Percentiles rank a stretch among this genome's conserved stretches.
Evolutionary conservation across 2,888 invertebrate species (phyloP).

Genomic region (Dromius quadrimaculatus): DNA sequence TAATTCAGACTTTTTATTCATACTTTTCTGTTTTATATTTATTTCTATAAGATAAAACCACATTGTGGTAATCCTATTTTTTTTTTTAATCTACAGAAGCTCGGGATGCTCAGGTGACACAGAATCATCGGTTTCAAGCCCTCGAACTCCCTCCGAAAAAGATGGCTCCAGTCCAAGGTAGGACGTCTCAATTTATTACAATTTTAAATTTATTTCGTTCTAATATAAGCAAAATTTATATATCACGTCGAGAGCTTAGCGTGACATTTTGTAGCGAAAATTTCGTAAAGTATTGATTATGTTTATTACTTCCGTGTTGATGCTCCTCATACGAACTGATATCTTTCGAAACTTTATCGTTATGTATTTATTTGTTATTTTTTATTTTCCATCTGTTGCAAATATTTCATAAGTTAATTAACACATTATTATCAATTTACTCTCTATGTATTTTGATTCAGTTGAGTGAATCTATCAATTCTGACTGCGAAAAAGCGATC

Average conservation of each 20-base stretch:
- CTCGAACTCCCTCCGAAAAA: neutral
- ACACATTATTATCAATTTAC: no score
- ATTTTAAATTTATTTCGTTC: neutral
- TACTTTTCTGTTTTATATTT: no score
- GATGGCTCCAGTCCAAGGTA: constrained; percentile 14
- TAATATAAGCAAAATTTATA: constrained; percentile 9
- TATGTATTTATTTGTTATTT: no score
- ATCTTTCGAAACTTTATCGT: neutral
- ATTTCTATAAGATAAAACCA: no score
- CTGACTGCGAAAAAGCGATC: no score
- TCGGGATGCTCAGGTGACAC: neutral
- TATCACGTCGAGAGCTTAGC: neutral
- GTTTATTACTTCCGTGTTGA: constrained; percentile 17
- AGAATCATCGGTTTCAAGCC: neutral
- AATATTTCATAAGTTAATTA: no score
- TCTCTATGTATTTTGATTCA: no score
- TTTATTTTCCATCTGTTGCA: no score
- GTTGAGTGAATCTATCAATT: no score
- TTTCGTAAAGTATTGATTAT: constrained; percentile 22
- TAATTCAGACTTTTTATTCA: no score
- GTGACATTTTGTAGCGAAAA: constrained; percentile 9
- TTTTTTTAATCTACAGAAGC: neutral
- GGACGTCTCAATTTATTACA: neutral
- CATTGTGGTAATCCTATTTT: no score
- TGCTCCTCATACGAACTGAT: constrained; percentile 6